phyloP scores from a whole-genome alignment of 2,888 invertebrate species.

The Pristionchus exspectatus region DNA sequence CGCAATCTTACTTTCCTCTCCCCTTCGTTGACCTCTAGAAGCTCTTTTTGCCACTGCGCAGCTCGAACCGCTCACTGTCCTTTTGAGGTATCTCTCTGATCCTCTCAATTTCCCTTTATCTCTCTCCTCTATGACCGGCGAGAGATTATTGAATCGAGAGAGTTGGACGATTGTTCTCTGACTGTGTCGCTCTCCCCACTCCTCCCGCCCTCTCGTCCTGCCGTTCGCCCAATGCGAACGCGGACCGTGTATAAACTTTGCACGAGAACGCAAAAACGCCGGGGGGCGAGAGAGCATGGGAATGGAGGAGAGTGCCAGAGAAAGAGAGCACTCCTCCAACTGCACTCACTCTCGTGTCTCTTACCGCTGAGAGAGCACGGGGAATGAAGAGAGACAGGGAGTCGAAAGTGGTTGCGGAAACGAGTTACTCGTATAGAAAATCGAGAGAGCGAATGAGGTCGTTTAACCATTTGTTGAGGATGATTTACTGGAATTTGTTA shows the following conservation, averaged over 20 bases:
- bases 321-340: neutral
- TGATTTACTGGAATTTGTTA: neutral
- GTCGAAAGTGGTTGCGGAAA: neutral
- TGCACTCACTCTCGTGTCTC: neutral
- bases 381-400: neutral
- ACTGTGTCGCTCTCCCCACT: neutral
- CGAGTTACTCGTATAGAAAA: slow-evolving; percentile 35
- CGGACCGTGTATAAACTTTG: slow-evolving; percentile 21
- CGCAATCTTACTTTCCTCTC: no score
- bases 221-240: slow-evolving; percentile 31
- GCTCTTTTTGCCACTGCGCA: neutral
- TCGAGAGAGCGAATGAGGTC: slow-evolving; percentile 14
- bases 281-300: neutral
- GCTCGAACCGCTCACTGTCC: neutral
- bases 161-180: no score
- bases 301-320: neutral
- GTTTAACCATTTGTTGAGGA: neutral
- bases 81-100: neutral
- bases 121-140: neutral
- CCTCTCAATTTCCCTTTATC: neutral
- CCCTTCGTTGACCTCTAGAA: neutral
- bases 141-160: no score
- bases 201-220: neutral
- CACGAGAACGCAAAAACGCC: neutral
- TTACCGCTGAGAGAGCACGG: neutral